phyloP scores from a whole-genome alignment of 2,888 invertebrate species.

The Stenotaenia linearis region DNA sequence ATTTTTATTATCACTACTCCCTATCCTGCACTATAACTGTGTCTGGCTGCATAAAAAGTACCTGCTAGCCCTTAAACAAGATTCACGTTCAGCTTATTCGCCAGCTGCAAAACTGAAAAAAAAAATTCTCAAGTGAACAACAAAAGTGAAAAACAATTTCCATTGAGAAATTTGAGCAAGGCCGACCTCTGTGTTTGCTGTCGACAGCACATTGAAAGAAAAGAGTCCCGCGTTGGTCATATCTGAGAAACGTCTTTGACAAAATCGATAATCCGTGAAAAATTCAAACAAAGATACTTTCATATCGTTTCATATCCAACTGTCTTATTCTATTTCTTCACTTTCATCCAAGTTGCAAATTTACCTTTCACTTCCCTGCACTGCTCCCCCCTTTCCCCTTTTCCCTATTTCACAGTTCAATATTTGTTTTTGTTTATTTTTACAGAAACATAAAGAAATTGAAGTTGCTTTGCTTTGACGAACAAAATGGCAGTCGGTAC shows the following conservation, averaged over 20 bases:
- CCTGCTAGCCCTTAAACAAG: not conserved
- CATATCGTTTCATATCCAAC: not conserved
- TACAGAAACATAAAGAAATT: not conserved
- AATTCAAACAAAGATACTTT: not conserved
- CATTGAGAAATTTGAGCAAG: constrained; percentile 15
- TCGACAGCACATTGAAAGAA: constrained; percentile 15
- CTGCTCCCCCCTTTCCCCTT: not conserved
- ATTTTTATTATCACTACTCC: not conserved
- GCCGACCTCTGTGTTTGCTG: constrained; percentile 6
- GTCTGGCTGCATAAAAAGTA: constrained; percentile 9
- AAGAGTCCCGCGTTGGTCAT: not conserved
- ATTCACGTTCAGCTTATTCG: not conserved
- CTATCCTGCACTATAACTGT: not conserved
- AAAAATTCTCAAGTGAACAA: constrained; percentile 19
- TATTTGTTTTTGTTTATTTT: not conserved
- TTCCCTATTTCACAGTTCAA: too few species aligned
- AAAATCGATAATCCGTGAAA: constrained; percentile 19
- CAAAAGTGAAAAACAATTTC: constrained; percentile 15
- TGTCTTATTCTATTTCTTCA: not conserved
- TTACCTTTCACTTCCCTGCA: not conserved
- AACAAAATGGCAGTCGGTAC: not conserved
- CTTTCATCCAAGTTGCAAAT: not conserved
- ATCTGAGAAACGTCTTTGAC: not conserved
- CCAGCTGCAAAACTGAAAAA: not conserved
- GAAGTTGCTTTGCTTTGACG: not conserved